These are phyloP conservation scores for Eleutherodactylus coqui DNA, from an alignment of 2,797 vertebrate genomes.

Conservation along the genomic window DNA sequence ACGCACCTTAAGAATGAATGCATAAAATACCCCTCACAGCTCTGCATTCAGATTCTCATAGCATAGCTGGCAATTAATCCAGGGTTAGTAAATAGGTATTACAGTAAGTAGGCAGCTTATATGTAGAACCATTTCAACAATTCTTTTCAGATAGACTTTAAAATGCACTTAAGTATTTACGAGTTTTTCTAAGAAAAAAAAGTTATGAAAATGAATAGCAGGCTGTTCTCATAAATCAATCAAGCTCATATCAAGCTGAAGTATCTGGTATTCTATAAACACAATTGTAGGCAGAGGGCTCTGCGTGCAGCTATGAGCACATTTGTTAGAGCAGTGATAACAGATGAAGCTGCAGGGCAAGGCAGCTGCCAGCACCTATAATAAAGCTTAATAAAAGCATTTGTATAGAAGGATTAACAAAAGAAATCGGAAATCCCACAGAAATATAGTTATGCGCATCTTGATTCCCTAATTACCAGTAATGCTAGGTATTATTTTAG, in stretches of 20 bases:
- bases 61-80: too few species aligned
- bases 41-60: too few species aligned
- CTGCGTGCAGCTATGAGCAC: neutral
- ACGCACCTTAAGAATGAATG: too few species aligned
- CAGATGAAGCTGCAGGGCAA: conserved; percentile 29
- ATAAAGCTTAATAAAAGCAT: neutral
- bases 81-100: too few species aligned
- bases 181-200: conserved; percentile 48
- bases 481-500: neutral
- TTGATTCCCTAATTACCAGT: neutral
- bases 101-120: too few species aligned
- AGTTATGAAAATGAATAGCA: conserved; percentile 32
- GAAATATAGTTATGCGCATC: neutral
- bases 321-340: neutral
- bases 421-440: neutral
- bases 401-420: neutral
- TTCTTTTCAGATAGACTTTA: neutral
- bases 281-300: neutral
- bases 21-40: too few species aligned
- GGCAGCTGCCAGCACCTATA: neutral
- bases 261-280: neutral
- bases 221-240: conserved; percentile 23
- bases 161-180: conserved; percentile 29
- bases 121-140: neutral
- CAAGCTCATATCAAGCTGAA: neutral